phyloP scores from a whole-genome alignment of 2,888 invertebrate genomes.

The Nycteola revayana region DNA sequence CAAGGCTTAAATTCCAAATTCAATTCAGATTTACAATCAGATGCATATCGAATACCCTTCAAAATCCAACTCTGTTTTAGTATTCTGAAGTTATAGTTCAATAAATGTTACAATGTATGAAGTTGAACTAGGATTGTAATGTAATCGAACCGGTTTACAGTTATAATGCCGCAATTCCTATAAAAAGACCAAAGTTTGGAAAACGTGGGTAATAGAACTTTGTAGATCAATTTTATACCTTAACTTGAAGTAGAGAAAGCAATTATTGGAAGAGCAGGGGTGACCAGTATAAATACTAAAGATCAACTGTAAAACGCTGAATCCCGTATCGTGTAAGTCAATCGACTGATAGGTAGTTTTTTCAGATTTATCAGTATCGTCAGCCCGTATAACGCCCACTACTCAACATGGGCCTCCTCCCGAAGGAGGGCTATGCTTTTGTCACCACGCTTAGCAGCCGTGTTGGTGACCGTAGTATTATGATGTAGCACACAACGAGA shows the following conservation, averaged over 20 bases:
- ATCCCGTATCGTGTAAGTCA: too few relatives aligned
- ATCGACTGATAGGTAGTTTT: too few relatives aligned
- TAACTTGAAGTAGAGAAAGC: too few relatives aligned
- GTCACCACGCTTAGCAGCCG: too few relatives aligned
- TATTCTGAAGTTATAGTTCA: conserved; percentile 10
- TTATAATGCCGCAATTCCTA: conserved; percentile 9
- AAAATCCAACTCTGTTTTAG: neutral
- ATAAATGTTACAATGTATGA: conserved; percentile 21
- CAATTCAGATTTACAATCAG: conserved; percentile 16
- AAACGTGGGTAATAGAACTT: conserved; percentile 22
- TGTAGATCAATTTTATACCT: conserved; percentile 24
- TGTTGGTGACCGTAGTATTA: too few relatives aligned
- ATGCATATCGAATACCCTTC: too few relatives aligned
- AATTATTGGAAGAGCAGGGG: too few relatives aligned
- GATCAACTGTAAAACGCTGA: too few relatives aligned
- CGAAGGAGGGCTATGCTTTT: too few relatives aligned
- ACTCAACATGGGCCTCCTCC: neutral
- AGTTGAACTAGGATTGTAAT: conserved; percentile 12
- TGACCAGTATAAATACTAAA: too few relatives aligned
- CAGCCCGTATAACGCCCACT: conserved; percentile 8
- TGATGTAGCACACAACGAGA: too few relatives aligned
- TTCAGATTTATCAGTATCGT: too few relatives aligned
- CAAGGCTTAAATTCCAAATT: conserved; percentile 10
- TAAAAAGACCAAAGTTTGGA: conserved; percentile 23
- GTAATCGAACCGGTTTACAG: conserved; percentile 10